A percentile compares a stretch with the other conserved stretches of the same genome.
phyloP scores from a whole-genome alignment of 2,888 invertebrate genomes.

The Drosophila prostipennis region DNA sequence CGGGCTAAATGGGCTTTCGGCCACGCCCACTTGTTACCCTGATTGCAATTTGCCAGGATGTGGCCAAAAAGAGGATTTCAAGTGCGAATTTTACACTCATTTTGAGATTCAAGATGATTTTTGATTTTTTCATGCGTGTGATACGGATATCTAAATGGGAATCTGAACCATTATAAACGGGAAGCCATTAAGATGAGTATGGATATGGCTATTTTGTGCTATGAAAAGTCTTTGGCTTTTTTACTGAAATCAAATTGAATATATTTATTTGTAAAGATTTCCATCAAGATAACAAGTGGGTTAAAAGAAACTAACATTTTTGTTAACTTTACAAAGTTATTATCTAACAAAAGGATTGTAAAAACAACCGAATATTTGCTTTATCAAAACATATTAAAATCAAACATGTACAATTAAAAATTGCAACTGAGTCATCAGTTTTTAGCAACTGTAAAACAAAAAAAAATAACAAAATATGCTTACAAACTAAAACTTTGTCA shows the following conservation, averaged over 20 bases:
- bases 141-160: constrained; percentile 24
- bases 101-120: constrained; percentile 28
- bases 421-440: neutral
- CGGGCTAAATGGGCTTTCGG: constrained; percentile 18
- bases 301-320: too few relatives aligned
- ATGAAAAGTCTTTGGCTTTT: neutral
- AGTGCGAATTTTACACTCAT: constrained; percentile 32
- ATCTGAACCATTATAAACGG: constrained; percentile 12
- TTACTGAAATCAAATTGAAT: neutral
- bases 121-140: constrained; percentile 7
- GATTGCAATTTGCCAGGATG: constrained; percentile 60
- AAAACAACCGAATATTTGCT: neutral
- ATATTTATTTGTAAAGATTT: neutral
- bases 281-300: neutral
- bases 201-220: neutral
- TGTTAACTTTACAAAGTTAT: too few relatives aligned
- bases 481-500: constrained; percentile 8
- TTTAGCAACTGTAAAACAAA: neutral
- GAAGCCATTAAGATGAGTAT: constrained; percentile 5
- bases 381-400: neutral
- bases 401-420: neutral
- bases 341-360: neutral
- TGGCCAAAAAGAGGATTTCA: constrained; percentile 37
- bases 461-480: neutral
- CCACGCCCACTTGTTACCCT: constrained; percentile 51